Conservation (phyloP, 2,888 invertebrate species). For the Podabrus alpinus region DNA sequence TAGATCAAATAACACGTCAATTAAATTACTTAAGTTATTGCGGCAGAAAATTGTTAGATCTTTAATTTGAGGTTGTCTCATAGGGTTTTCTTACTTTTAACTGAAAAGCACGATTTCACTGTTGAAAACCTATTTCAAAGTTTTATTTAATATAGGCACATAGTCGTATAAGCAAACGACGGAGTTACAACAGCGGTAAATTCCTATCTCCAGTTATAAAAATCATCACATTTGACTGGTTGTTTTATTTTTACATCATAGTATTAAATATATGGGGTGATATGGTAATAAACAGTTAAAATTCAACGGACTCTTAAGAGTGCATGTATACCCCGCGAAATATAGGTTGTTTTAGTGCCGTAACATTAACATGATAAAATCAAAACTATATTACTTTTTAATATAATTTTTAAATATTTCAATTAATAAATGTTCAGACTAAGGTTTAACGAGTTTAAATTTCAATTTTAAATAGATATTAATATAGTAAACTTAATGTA, state of each 20-base stretch:
- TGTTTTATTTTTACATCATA: neutral
- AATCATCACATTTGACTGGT: neutral
- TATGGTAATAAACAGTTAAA: neutral
- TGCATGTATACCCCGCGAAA: no score
- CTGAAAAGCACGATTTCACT: neutral
- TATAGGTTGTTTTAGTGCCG: no score
- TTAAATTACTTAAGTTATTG: neutral
- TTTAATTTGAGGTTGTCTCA: neutral
- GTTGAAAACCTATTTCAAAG: neutral
- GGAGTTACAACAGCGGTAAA: neutral
- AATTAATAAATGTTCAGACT: no score
- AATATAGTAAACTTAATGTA: no score
- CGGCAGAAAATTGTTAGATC: neutral
- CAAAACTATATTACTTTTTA: no score
- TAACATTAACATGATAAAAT: no score
- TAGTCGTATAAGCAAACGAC: neutral
- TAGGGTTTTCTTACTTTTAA: neutral
- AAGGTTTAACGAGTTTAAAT: no score
- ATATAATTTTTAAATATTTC: no score
- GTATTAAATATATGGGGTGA: neutral
- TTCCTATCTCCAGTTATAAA: neutral
- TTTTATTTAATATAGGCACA: neutral
- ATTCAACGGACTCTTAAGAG: neutral
- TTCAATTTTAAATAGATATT: no score
- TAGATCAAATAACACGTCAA: neutral